These are phyloP conservation scores for Myotis lucifugus DNA, from an alignment of 2,113 vertebrate genomes.

Conservation along the genomic window DNA sequence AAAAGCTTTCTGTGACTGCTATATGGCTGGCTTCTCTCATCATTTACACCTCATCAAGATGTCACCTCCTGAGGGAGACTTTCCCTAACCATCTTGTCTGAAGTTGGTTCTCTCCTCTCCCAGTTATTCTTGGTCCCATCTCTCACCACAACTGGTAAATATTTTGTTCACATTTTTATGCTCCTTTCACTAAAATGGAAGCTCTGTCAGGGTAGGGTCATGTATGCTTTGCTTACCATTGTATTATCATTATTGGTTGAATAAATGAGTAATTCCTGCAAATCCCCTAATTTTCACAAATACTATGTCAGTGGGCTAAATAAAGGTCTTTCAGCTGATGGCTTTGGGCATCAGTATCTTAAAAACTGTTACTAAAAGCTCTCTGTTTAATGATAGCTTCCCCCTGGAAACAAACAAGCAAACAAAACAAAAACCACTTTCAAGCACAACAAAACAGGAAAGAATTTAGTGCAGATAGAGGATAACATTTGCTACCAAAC, in stretches of 20 bases:
- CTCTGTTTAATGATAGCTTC: not conserved
- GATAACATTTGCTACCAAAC: not conserved
- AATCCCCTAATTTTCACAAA: not conserved
- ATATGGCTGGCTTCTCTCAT: not conserved
- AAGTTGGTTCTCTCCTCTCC: not conserved
- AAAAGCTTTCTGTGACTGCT: not conserved
- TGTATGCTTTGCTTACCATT: not conserved
- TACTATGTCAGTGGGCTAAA: not conserved
- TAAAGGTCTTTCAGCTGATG: not conserved
- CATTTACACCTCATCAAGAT: not conserved
- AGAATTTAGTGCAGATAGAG: not conserved
- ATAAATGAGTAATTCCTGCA: not conserved
- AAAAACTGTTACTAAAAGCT: constrained; percentile 3
- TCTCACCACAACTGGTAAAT: not conserved
- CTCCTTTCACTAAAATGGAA: not conserved
- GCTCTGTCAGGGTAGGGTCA: not conserved
- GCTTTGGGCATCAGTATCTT: not conserved
- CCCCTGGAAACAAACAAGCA: not conserved
- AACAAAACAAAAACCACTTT: not conserved
- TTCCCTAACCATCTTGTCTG: not conserved
- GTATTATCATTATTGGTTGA: not conserved
- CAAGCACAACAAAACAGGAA: not conserved
- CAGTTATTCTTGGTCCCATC: not conserved
- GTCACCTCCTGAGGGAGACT: not conserved
- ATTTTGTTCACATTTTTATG: not conserved